phyloP scores from a whole-genome alignment of 2,113 vertebrate genomes.

The Myrmecobius fasciatus region DNA sequence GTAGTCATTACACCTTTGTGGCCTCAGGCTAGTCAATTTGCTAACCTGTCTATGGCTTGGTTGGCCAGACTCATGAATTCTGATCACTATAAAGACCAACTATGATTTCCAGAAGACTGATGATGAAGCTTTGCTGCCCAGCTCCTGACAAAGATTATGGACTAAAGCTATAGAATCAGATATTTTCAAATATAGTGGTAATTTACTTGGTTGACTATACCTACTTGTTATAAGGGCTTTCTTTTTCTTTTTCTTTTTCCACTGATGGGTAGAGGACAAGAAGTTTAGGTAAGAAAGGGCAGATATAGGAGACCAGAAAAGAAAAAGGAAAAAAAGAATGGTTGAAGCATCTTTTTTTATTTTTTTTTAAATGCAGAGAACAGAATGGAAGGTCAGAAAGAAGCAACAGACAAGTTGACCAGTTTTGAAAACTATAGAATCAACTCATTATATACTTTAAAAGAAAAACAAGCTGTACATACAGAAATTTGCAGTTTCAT shows the following conservation, averaged over 20 bases:
- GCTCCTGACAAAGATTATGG: background rate
- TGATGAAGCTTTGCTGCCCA: background rate
- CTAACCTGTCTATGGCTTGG: background rate
- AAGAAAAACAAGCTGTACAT: background rate
- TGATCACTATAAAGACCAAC: background rate
- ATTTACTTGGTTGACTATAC: background rate
- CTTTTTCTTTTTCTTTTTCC: background rate
- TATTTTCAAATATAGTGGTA: background rate
- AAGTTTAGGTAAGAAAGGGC: rapidly evolving
- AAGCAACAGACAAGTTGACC: background rate
- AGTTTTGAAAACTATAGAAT: background rate
- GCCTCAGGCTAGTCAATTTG: background rate
- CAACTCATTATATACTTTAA: background rate
- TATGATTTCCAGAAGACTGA: background rate
- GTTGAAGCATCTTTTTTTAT: background rate
- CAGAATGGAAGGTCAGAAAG: background rate
- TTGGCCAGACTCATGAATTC: background rate
- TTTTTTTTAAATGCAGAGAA: background rate
- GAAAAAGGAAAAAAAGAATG: background rate
- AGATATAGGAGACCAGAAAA: background rate
- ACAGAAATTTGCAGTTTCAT: background rate
- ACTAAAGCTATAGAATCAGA: background rate
- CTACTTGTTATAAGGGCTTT: background rate
- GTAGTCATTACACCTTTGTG: background rate
- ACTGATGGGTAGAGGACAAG: background rate